These are phyloP conservation scores for Eupithecia centaureata DNA, from an alignment of 2,888 invertebrate genomes.

Conservation along the genomic window DNA sequence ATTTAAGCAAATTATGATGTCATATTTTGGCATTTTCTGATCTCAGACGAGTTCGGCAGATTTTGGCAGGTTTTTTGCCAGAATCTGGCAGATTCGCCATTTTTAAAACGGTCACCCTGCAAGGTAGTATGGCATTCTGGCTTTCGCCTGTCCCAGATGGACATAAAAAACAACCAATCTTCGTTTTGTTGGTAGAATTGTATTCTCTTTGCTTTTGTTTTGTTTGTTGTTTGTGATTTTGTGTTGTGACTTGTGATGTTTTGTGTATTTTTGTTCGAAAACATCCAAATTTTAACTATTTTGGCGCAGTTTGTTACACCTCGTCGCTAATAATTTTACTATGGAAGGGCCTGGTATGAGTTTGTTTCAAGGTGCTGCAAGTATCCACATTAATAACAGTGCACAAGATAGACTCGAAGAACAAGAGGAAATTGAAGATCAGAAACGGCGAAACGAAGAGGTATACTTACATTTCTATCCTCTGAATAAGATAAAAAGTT, in stretches of 20 bases:
- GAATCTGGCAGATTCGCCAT: no score
- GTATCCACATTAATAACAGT: slow-evolving; percentile 86
- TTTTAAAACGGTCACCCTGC: no score
- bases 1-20: no score
- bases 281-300: slow-evolving; percentile 11
- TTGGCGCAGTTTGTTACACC: background rate
- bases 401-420: slow-evolving; percentile 86
- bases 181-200: slow-evolving; percentile 15
- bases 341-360: slow-evolving; percentile 88
- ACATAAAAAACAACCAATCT: no score
- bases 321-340: slow-evolving; percentile 9
- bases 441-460: slow-evolving; percentile 87
- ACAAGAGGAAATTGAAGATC: slow-evolving; percentile 87
- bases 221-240: slow-evolving; percentile 18
- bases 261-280: slow-evolving; percentile 13
- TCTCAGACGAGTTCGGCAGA: no score
- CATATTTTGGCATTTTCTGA: no score
- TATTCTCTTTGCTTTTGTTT: background rate
- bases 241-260: slow-evolving; percentile 14
- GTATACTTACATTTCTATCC: slow-evolving; percentile 63
- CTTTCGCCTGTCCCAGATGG: no score
- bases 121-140: no score
- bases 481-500: background rate
- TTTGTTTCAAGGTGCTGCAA: slow-evolving; percentile 87
- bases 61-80: no score